Evolutionary conservation across 2,888 invertebrate genomes (phyloP), one percentile per base, ranked within the genome.

Genomic region (Dicycla oo): DNA sequence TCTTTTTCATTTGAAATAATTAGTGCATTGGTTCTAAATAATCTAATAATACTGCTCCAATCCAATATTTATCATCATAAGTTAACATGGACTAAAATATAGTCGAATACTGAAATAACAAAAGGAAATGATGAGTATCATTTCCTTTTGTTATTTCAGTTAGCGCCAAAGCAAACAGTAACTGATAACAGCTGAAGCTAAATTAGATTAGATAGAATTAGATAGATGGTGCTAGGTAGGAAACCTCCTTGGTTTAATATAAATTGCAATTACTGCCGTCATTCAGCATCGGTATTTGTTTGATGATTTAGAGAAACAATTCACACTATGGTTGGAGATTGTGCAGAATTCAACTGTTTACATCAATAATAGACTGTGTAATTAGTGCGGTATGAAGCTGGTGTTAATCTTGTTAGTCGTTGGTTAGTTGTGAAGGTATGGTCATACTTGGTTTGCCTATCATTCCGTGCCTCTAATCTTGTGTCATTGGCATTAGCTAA

Each of bases 321-420:
- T 73, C 69, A 60, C 47, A 60, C 40, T 51, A 40, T 66, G 54
- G 49, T 51, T 15, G 15, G 72, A 75, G 43, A 80, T 75, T 73
- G 18, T 60, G 58, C 83, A 85, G 81, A 47, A 56, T 61, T 65
- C 62, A 65, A 23, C 47, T 65, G 69, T 76, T 77, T 78, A 67
- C 58, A 58, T 71, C 30, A 57, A 7, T 65, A 34, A 38, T 51
- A 43, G 49, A 63, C 57, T 53, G 34, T 47, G 61, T 62, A n/a
- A 23, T 58, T 61, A 43, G 26, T 68, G 15, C 34, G 23, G 15
- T 61, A 38, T 61, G 34, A 18, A 15, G 20, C 23, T n/a, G 23
- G 20, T 47, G n/a, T 63, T 45, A 56, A 61, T 80, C 34, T 79
- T 76, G 20, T 49, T 34, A 30, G 51, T 67, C 20, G 18, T 62